Percentiles rank a stretch among this genome's conserved stretches.
phyloP scores from a whole-genome alignment of 1,140 invertebrate species.

The Drosophila eugracilis region DNA sequence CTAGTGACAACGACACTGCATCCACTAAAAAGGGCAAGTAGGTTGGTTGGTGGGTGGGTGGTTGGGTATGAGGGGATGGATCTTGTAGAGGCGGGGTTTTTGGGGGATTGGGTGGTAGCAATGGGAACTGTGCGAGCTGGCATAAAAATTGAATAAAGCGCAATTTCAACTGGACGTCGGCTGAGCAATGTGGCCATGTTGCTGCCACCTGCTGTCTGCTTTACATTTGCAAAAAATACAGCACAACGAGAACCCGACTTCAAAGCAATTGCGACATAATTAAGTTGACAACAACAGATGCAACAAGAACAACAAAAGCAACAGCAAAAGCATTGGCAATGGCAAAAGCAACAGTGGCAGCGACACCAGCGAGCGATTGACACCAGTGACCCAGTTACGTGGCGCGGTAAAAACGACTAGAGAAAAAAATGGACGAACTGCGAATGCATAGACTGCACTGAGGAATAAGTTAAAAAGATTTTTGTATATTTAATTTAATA shows the following conservation, averaged over 20 bases:
- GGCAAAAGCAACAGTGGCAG: slow-evolving; percentile 34
- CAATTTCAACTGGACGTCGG: slow-evolving; percentile 64
- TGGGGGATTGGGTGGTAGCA: too few relatives aligned
- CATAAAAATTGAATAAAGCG: slow-evolving; percentile 79
- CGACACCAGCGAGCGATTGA: slow-evolving; percentile 62
- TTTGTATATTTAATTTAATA: too few relatives aligned
- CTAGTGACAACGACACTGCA: slow-evolving; percentile 75
- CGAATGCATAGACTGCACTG: slow-evolving; percentile 4
- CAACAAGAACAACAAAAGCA: slow-evolving; percentile 21
- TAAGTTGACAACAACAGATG: slow-evolving; percentile 77
- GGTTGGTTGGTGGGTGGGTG: neutral
- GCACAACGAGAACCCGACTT: slow-evolving; percentile 56
- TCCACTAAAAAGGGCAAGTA: slow-evolving; percentile 64
- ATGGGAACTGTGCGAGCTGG: slow-evolving; percentile 24
- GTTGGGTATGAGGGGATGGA: neutral
- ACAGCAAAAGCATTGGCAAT: slow-evolving; percentile 22
- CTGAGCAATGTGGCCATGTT: slow-evolving; percentile 38
- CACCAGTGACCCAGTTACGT: slow-evolving; percentile 76
- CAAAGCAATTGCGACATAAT: slow-evolving; percentile 82
- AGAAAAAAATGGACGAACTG: slow-evolving; percentile 62
- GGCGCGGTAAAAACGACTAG: slow-evolving; percentile 33
- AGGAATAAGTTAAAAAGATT: neutral
- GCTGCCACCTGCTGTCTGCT: slow-evolving; percentile 74
- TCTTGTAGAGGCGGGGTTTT: neutral
- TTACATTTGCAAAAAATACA: slow-evolving; percentile 62